Base-by-base conservation (phyloP, 2,888 invertebrate species). In the Drosophila prolongata region DNA sequence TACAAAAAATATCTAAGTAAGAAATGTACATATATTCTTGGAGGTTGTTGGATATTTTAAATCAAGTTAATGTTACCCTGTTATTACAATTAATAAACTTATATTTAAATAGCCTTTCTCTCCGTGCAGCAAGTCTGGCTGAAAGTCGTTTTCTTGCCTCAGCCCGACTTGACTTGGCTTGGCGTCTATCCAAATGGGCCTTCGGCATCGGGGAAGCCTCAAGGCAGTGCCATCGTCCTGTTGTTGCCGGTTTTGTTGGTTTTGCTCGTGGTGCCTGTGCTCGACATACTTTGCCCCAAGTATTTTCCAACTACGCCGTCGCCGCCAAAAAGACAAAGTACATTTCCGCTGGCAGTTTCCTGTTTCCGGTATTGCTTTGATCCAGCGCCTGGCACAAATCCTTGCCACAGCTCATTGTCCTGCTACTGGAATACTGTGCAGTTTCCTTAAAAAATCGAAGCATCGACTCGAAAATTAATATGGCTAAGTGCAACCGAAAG, bases 331-430 rank as follows among this genome's bases (percentile, higher is more conserved):
- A 89, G 88, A 88, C 89, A 89, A 87, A 89, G 84, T 84, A 87
- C 88, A 88, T 87, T 87, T 88, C 89, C 87, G 87, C 66, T 80
- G 75, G 75, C 84, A 87, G 87, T 87, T 89, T 89, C 86, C 89
- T 75, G 78, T 80, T 82, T 87, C 81, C 87, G 79, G 80, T 79
- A 84, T 86, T 83, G 83, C 86, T 85, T 75, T 78, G 77, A 80
- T 82, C 74, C 85, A 73, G 56, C 46, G 59, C 53, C 37, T 46
- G 50, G 35, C 55, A 34, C 16, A 46, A 54, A 49, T 58, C 65
- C 56, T 49, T 69, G 61, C 43, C 40, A 9, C 55, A 37, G 54
- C 42, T 30, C 38, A 54, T 50, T 50, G 50, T 59, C 49, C 50
- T 52, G 49, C 64, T 27, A 35, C 13, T 53, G 58, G 49, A 53